Evolutionary conservation across 2,113 vertebrate species (phyloP).

Genomic region (Corythaeola cristata): DNA sequence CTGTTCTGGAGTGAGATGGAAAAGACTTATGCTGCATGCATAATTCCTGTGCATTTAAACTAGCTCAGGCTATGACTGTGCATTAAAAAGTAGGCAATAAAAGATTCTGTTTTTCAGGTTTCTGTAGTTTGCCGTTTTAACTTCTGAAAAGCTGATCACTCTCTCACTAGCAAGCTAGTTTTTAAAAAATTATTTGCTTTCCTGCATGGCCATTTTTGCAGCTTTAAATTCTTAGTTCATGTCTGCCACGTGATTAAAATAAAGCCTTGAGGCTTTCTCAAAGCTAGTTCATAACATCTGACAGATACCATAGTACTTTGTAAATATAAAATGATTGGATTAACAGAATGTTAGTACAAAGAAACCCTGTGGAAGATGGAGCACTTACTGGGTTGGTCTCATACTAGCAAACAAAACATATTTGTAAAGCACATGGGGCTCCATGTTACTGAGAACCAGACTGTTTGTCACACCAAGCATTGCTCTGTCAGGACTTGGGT

Average conservation of each 20-base stretch:
- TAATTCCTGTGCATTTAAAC: slow-evolving; percentile 3
- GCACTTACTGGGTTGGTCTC: not conserved
- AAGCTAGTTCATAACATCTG: not conserved
- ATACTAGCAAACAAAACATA: not conserved
- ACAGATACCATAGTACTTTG: not conserved
- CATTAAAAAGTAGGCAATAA: not conserved
- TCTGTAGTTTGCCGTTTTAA: not conserved
- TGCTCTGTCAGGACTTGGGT: not conserved
- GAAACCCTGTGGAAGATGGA: not conserved
- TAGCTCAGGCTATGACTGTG: not conserved
- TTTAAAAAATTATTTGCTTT: not conserved
- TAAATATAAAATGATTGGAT: not conserved
- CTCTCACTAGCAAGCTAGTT: not conserved
- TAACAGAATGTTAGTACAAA: not conserved
- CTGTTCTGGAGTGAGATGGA: not conserved
- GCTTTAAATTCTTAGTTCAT: not conserved
- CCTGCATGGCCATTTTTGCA: not conserved
- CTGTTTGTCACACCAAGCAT: not conserved
- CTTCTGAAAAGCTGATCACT: not conserved
- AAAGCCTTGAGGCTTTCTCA: not conserved
- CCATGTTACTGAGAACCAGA: not conserved
- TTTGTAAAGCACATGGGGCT: not conserved
- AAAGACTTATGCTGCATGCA: not conserved
- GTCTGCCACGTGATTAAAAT: not conserved
- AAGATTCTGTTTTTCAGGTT: not conserved